phyloP scores from a whole-genome alignment of 2,113 vertebrate species.

The Myrmophylax atrothorax region DNA sequence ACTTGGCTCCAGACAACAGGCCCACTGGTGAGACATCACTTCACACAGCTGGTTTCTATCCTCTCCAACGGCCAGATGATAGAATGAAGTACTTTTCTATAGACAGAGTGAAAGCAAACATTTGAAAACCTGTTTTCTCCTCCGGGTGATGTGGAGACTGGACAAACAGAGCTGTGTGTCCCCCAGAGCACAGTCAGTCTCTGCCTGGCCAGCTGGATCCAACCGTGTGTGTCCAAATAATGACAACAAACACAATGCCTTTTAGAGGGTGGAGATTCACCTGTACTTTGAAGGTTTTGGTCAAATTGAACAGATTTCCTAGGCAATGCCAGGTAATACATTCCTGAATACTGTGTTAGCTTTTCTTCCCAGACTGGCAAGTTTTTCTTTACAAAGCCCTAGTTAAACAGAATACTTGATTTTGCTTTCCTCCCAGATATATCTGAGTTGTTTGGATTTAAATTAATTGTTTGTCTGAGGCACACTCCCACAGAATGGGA shows the following conservation, averaged over 20 bases:
- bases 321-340: not conserved
- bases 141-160: not conserved
- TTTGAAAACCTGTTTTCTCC: not conserved
- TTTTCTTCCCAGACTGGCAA: not conserved
- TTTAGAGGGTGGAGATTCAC: not conserved
- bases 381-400: not conserved
- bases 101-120: not conserved
- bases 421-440: not conserved
- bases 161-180: not conserved
- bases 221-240: not conserved
- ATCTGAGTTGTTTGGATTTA: not conserved
- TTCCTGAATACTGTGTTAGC: not conserved
- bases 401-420: not conserved
- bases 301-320: not conserved
- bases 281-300: not conserved
- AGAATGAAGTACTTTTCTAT: not conserved
- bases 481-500: not conserved
- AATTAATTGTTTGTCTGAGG: not conserved
- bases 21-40: not conserved
- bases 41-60: not conserved
- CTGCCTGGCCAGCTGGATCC: not conserved
- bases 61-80: not conserved
- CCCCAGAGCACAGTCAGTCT: not conserved
- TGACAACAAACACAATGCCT: not conserved
- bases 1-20: not conserved